phyloP scores from a whole-genome alignment of 2,888 invertebrate species.

The Caenorhabditis sp. region DNA sequence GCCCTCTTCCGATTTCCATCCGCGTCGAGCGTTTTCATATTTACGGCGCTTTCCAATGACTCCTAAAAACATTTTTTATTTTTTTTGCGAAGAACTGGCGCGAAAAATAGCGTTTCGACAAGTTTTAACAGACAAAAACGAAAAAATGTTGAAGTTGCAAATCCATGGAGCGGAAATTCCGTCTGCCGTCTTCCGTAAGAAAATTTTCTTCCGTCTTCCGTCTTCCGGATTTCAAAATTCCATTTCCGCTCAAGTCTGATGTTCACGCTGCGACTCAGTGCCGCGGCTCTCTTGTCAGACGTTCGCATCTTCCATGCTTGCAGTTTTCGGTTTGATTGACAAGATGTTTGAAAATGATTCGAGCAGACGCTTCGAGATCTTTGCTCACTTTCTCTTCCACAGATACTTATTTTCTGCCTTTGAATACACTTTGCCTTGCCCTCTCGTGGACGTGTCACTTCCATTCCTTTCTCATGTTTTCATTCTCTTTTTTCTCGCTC shows the following conservation, averaged over 20 bases:
- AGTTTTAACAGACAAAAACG: too few species aligned
- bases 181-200: too few species aligned
- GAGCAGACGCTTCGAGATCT: conserved; percentile 40
- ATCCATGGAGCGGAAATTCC: too few species aligned
- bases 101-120: too few species aligned
- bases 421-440: background rate
- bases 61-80: background rate
- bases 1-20: too few species aligned
- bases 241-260: too few species aligned
- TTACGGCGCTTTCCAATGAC: too few species aligned
- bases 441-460: conserved; percentile 34
- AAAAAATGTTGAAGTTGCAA: too few species aligned
- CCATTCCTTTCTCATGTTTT: conserved; percentile 6
- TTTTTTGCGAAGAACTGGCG: background rate
- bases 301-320: conserved; percentile 29
- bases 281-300: conserved; percentile 23
- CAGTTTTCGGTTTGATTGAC: conserved; percentile 36
- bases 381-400: conserved; percentile 19
- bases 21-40: background rate
- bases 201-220: too few species aligned
- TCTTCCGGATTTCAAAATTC: too few species aligned
- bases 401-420: too few species aligned
- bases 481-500: background rate
- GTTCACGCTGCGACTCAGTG: too few species aligned
- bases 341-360: conserved; percentile 27